A percentile compares a stretch with the other conserved stretches of the same genome.
Conservation (phyloP, 2,888 invertebrate species). For the Agrochola lychnidis region DNA sequence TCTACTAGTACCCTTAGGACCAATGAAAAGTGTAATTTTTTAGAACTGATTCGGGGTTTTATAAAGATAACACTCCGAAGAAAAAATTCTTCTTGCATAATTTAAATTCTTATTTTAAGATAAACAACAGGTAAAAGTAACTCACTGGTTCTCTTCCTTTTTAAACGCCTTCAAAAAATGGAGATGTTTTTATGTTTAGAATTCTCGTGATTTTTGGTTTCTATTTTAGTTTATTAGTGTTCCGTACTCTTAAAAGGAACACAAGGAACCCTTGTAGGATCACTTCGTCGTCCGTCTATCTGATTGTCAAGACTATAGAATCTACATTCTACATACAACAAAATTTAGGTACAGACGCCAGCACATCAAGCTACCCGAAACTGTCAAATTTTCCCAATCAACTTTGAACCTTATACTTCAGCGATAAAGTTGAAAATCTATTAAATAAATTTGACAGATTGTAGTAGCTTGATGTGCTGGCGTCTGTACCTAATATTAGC, state of each 20-base stretch:
- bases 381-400: no score
- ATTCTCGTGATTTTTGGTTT: background rate
- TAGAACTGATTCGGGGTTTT: background rate
- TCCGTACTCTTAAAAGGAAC: background rate
- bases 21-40: background rate
- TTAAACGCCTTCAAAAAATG: background rate
- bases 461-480: no score
- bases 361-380: no score
- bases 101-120: conserved; percentile 23
- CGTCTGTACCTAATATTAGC: no score
- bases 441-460: no score
- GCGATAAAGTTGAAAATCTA: no score
- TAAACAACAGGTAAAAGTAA: conserved; percentile 32
- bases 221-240: background rate
- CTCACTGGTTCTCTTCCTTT: background rate
- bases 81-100: background rate
- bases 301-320: no score
- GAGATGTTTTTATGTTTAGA: conserved; percentile 2
- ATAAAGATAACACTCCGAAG: background rate
- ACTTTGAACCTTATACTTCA: no score
- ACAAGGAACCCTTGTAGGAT: background rate
- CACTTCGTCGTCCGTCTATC: no score
- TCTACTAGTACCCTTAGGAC: background rate
- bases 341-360: no score
- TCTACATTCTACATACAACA: no score